Evolutionary conservation across 2,113 vertebrate genomes (phyloP).

Genomic region (Odocoileus hemionus): DNA sequence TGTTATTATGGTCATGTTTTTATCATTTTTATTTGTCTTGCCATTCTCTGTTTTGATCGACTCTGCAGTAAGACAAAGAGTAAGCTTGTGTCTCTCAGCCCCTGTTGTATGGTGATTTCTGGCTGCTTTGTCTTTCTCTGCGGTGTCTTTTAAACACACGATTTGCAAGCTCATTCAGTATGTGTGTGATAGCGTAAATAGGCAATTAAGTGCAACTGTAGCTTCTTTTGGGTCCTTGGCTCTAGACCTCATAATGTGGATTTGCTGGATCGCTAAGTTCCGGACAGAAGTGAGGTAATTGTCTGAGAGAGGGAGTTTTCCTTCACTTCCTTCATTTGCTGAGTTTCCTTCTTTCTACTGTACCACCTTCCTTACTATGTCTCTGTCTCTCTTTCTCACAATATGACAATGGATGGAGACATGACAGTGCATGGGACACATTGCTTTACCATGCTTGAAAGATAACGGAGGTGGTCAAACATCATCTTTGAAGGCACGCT

Average conservation of each 20-base stretch:
- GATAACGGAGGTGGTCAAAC: neutral
- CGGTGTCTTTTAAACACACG: neutral
- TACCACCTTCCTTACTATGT: neutral
- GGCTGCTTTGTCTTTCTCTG: neutral
- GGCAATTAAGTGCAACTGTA: neutral
- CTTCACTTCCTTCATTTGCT: neutral
- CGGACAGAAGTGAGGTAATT: neutral
- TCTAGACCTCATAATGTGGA: neutral
- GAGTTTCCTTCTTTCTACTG: neutral
- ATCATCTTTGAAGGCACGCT: neutral
- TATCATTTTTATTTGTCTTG: constrained; percentile 52
- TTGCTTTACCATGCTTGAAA: neutral
- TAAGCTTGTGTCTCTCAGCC: neutral
- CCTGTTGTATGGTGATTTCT: constrained; percentile 1
- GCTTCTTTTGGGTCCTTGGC: neutral
- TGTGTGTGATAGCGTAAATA: neutral
- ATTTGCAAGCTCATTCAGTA: neutral
- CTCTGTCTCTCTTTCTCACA: neutral
- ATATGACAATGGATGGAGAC: neutral
- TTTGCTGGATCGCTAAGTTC: neutral
- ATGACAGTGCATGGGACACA: neutral
- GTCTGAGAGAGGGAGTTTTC: neutral
- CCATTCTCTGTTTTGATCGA: constrained; percentile 50
- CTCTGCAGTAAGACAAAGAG: constrained; percentile 10
- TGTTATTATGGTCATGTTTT: constrained; percentile 16